Percentiles rank a stretch among this genome's conserved stretches.
Conservation (phyloP, 1,140 invertebrate genomes). For the Phortica variegata region DNA sequence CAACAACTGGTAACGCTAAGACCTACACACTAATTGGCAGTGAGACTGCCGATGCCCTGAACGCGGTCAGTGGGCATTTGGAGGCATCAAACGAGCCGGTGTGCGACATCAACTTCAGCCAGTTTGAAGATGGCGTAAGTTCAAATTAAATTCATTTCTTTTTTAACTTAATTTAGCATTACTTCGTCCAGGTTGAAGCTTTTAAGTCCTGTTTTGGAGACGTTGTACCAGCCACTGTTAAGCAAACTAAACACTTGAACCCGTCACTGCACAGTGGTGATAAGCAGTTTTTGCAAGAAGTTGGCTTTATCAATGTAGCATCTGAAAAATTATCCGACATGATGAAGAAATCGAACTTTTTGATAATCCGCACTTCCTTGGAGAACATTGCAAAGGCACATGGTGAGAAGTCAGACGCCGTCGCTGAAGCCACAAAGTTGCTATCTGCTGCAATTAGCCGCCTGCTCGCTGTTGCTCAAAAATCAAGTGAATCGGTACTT, state of each 20-base stretch:
- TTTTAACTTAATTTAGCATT: conserved; percentile 27
- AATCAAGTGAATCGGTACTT: conserved; percentile 69
- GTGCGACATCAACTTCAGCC: conserved; percentile 66
- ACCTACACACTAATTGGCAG: conserved; percentile 36
- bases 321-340: conserved; percentile 58
- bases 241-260: conserved; percentile 62
- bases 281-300: conserved; percentile 66
- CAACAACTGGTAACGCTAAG: conserved; percentile 57
- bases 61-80: conserved; percentile 30
- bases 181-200: conserved; percentile 34
- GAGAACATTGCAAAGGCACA: conserved; percentile 57
- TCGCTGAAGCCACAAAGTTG: conserved; percentile 68
- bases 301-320: conserved; percentile 65
- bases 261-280: conserved; percentile 64
- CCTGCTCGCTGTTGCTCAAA: conserved; percentile 41
- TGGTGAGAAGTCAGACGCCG: conserved; percentile 66
- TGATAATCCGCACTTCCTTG: conserved; percentile 37
- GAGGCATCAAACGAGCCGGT: conserved; percentile 36
- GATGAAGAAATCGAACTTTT: conserved; percentile 35
- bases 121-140: conserved; percentile 66
- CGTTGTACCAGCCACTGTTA: conserved; percentile 47
- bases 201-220: conserved; percentile 60
- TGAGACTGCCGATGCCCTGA: conserved; percentile 26
- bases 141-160: no score
- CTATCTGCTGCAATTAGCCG: conserved; percentile 34